These are phyloP conservation scores for Melinopterus prodromus DNA, from an alignment of 2,888 invertebrate species.

Conservation along the genomic window DNA sequence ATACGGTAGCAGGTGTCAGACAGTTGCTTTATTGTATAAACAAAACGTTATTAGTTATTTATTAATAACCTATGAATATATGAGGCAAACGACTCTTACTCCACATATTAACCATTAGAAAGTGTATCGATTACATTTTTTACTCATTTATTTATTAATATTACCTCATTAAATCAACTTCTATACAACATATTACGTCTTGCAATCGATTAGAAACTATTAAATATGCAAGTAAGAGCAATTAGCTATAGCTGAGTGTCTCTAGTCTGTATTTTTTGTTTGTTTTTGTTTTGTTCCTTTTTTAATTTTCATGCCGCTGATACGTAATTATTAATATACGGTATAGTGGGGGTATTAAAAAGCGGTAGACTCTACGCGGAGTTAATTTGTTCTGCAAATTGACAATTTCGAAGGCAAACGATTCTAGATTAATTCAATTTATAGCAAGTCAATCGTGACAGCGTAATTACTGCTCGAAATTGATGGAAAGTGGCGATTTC, in stretches of 20 bases:
- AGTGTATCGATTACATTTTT: slow-evolving; percentile 4
- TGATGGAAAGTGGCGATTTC: background rate
- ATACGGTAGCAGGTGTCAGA: background rate
- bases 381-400: background rate
- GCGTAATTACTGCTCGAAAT: background rate
- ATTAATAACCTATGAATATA: background rate
- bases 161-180: background rate
- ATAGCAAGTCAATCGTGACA: slow-evolving; percentile 15
- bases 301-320: background rate
- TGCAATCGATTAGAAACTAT: background rate
- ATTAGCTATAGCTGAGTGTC: background rate
- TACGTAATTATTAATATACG: background rate
- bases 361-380: background rate
- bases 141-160: background rate
- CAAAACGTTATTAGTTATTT: background rate
- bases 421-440: slow-evolving; percentile 21
- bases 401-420: background rate
- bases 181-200: background rate
- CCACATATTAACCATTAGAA: background rate
- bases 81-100: background rate
- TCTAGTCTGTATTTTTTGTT: background rate
- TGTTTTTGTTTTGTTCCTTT: background rate
- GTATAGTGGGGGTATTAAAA: background rate
- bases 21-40: background rate
- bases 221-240: background rate